Evolutionary conservation across 2,113 vertebrate species (phyloP).

Genomic region (Electrona antarctica): DNA sequence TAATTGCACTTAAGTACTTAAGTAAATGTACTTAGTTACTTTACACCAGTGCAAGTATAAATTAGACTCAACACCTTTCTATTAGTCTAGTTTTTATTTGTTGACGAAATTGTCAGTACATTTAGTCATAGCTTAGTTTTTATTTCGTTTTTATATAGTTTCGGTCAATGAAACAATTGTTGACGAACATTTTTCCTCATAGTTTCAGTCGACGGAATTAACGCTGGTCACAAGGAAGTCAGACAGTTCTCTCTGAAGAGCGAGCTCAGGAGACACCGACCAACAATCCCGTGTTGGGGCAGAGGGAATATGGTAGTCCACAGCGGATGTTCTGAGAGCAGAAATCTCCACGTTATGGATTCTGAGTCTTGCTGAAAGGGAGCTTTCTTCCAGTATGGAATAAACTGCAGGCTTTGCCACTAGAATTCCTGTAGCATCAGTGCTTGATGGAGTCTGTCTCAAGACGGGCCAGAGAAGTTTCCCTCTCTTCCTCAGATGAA

Average conservation of each 20-base stretch:
- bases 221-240: conserved; percentile 26
- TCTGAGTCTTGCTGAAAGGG: conserved; percentile 15
- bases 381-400: conserved; percentile 10
- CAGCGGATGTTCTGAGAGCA: conserved; percentile 11
- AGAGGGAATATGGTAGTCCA: conserved; percentile 43
- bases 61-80: no score
- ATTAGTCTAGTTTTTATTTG: no score
- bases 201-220: no score
- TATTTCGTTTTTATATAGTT: no score
- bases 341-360: conserved; percentile 38
- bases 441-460: conserved; percentile 32
- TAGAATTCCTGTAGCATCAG: conserved; percentile 49
- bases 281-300: conserved; percentile 31
- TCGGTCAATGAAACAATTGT: no score
- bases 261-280: conserved; percentile 39
- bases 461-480: conserved; percentile 71
- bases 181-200: no score
- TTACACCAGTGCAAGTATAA: no score
- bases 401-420: conserved; percentile 21
- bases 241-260: conserved; percentile 36
- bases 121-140: no score
- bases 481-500: conserved; percentile 21
- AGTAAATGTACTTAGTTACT: no score
- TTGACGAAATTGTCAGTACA: no score
- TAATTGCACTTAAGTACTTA: no score